Percentiles rank a stretch among this genome's conserved stretches.
These are phyloP conservation scores for Porites evermanni DNA, from an alignment of 92 coral and sea anemone species.

Conservation along the genomic window DNA sequence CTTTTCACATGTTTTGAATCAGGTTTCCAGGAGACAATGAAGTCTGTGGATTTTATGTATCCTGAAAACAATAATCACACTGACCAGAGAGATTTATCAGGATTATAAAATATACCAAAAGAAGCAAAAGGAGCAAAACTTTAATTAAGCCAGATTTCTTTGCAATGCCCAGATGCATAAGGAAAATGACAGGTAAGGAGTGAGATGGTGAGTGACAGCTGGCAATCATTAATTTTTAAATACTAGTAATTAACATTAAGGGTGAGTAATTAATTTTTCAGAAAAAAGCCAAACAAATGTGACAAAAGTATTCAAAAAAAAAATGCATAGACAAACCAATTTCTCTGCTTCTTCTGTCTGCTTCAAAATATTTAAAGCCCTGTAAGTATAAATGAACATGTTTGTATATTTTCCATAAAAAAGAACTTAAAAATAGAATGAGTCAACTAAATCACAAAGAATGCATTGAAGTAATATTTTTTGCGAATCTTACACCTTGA, in stretches of 20 bases:
- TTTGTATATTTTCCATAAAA: not conserved
- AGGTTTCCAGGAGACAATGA: too few relatives aligned
- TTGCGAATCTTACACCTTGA: not conserved
- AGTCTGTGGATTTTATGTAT: too few relatives aligned
- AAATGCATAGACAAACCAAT: constrained; percentile 42
- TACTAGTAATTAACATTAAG: not conserved
- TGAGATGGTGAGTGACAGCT: too few relatives aligned
- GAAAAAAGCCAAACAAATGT: not conserved
- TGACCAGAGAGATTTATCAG: too few relatives aligned
- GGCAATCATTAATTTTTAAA: too few relatives aligned
- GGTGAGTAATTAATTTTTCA: not conserved
- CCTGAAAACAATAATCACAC: too few relatives aligned
- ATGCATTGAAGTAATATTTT: not conserved
- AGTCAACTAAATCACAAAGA: not conserved
- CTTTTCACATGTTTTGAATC: too few relatives aligned
- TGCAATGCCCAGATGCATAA: not conserved
- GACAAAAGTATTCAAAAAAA: too few relatives aligned
- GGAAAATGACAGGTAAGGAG: too few relatives aligned
- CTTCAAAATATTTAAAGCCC: constrained; percentile 53
- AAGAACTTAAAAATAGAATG: not conserved
- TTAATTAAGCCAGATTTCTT: too few relatives aligned
- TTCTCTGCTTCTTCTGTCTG: constrained; percentile 53
- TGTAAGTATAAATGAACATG: constrained; percentile 26
- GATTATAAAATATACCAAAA: too few relatives aligned
- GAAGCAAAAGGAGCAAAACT: too few relatives aligned